These are phyloP conservation scores for Trialeurodes vaporariorum DNA, from an alignment of 1,140 invertebrate species.

Conservation along the genomic window DNA sequence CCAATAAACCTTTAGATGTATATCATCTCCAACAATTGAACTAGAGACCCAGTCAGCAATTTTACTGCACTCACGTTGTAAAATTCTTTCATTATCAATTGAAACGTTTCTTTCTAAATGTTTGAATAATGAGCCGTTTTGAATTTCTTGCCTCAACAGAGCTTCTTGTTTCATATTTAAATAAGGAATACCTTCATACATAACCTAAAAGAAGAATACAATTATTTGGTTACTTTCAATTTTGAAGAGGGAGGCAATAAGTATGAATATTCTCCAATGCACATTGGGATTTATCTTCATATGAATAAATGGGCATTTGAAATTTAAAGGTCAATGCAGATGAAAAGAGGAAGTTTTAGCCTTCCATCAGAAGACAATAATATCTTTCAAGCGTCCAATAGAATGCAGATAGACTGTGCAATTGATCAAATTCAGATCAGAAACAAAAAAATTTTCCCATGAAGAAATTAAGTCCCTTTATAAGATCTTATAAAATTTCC, in stretches of 20 bases:
- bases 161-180: conserved; percentile 42
- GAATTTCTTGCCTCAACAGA: conserved; percentile 30
- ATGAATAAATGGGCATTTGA: no score
- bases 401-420: no score
- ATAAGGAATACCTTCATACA: conserved; percentile 51
- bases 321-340: no score
- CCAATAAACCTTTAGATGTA: conserved; percentile 31
- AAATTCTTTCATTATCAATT: conserved; percentile 36
- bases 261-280: no score
- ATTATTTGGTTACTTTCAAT: conserved; percentile 14
- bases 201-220: conserved; percentile 43
- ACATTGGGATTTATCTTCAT: no score
- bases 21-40: conserved; percentile 20
- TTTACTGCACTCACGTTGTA: conserved; percentile 16
- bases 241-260: neutral
- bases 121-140: conserved; percentile 22
- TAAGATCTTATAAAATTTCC: no score
- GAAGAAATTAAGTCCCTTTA: no score
- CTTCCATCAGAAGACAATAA: no score
- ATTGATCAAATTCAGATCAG: no score
- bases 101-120: conserved; percentile 26
- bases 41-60: conserved; percentile 17
- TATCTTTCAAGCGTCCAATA: no score
- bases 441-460: no score
- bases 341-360: no score